Evolutionary conservation across 1,140 invertebrate genomes (phyloP).

Genomic region (Procambarus virginalis): DNA sequence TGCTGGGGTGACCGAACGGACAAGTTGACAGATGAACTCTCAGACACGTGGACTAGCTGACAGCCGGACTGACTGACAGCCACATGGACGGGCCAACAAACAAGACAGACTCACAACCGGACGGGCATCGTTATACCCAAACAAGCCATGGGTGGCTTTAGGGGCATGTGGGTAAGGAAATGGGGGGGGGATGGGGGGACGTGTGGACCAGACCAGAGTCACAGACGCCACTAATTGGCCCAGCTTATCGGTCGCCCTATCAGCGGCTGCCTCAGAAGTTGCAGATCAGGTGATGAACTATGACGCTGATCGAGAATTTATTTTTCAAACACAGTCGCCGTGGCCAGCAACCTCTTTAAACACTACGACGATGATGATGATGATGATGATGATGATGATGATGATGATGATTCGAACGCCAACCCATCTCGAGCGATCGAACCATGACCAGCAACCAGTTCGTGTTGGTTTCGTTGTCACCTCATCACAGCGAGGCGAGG

Average conservation of each 20-base stretch:
- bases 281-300: slow-evolving; percentile 31
- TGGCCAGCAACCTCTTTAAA: not conserved
- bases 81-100: no score
- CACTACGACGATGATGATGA: not conserved
- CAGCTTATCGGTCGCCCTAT: slow-evolving; percentile 23
- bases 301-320: slow-evolving; percentile 11
- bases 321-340: slow-evolving; percentile 7
- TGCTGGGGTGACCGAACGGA: not conserved
- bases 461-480: no score
- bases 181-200: not conserved
- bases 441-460: no score
- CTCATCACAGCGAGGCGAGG: no score
- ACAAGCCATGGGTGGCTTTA: not conserved
- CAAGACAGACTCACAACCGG: no score
- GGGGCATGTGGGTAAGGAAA: not conserved
- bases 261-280: slow-evolving; percentile 24
- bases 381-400: not conserved
- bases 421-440: no score
- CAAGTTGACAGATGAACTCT: not conserved
- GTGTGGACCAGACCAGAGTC: not conserved
- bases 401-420: no score
- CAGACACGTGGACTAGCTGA: no score
- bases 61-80: no score
- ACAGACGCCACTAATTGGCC: slow-evolving; percentile 30
- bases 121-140: no score